A percentile compares a stretch with the other conserved stretches of the same genome.
Evolutionary conservation across 2,888 invertebrate species (phyloP).

Genomic region (Tetramorium bicarinatum): DNA sequence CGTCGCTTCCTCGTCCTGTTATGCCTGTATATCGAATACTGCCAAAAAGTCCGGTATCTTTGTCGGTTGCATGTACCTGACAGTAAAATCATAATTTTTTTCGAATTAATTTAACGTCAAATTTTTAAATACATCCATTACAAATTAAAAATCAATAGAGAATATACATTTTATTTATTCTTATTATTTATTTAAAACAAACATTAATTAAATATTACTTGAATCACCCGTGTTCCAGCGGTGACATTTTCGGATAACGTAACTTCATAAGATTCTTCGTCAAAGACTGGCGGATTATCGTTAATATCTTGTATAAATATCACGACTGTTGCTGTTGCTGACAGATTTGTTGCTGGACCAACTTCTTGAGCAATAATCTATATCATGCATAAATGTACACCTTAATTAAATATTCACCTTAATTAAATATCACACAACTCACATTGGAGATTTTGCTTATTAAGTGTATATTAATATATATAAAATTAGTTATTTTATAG

Average conservation of each 20-base stretch:
- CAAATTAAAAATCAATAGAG: not conserved
- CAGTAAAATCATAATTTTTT: not conserved
- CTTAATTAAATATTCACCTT: not conserved
- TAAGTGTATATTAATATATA: not conserved
- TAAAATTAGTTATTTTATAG: not conserved
- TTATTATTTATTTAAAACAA: not conserved
- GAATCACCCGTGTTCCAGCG: constrained; percentile 90
- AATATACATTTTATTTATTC: not conserved
- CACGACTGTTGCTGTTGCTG: constrained; percentile 91
- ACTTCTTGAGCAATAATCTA: constrained; percentile 94
- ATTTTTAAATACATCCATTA: not conserved
- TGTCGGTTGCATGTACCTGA: constrained; percentile 92
- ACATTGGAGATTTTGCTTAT: not conserved
- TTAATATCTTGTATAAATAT: constrained; percentile 95
- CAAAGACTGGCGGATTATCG: constrained; percentile 95
- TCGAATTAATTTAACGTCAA: not conserved
- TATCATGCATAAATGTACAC: not conserved
- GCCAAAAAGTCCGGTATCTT: constrained; percentile 93
- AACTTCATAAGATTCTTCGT: constrained; percentile 91
- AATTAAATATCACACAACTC: not conserved
- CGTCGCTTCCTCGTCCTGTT: constrained; percentile 92
- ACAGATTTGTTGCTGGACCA: constrained; percentile 91
- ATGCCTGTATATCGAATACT: constrained; percentile 93
- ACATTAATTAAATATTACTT: constrained; percentile 81
- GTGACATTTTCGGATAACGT: constrained; percentile 94